Evolutionary conservation across 2,888 invertebrate species (phyloP).

Genomic region (Cheiracanthium punctorium): DNA sequence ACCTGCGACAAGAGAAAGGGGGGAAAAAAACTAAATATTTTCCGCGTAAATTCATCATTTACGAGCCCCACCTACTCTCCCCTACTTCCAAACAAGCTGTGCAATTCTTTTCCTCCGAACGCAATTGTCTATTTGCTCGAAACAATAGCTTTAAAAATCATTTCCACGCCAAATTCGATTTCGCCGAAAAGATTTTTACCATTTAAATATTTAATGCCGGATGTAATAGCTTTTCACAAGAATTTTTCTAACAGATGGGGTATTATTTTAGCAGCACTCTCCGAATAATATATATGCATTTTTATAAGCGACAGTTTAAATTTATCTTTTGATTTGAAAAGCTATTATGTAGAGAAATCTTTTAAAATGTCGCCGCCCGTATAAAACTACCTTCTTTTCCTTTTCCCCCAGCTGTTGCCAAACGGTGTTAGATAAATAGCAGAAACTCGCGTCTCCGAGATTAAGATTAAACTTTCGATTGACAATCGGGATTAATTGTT

Average conservation of each 20-base stretch:
- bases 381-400: slow-evolving; percentile 48
- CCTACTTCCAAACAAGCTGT: slow-evolving; percentile 40
- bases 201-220: slow-evolving; percentile 60
- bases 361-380: slow-evolving; percentile 51
- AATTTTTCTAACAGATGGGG: slow-evolving; percentile 41
- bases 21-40: slow-evolving; percentile 59
- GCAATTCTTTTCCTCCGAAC: slow-evolving; percentile 47
- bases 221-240: slow-evolving; percentile 65
- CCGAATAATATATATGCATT: slow-evolving; percentile 51
- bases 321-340: slow-evolving; percentile 55
- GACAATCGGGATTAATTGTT: slow-evolving; percentile 67
- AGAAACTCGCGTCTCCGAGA: slow-evolving; percentile 57
- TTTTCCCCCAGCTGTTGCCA: slow-evolving; percentile 54
- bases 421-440: slow-evolving; percentile 58
- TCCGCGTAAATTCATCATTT: slow-evolving; percentile 61
- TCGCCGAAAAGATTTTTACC: slow-evolving; percentile 52
- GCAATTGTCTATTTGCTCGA: slow-evolving; percentile 48
- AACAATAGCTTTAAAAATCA: slow-evolving; percentile 65
- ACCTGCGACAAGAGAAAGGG: slow-evolving; percentile 7
- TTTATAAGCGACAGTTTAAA: slow-evolving; percentile 45
- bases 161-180: slow-evolving; percentile 44
- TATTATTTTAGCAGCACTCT: slow-evolving; percentile 50
- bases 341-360: slow-evolving; percentile 41
- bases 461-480: slow-evolving; percentile 54
- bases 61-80: too few relatives aligned